phyloP scores from a whole-genome alignment of 2,888 invertebrate species.

The Theodoxus fluviatilis region DNA sequence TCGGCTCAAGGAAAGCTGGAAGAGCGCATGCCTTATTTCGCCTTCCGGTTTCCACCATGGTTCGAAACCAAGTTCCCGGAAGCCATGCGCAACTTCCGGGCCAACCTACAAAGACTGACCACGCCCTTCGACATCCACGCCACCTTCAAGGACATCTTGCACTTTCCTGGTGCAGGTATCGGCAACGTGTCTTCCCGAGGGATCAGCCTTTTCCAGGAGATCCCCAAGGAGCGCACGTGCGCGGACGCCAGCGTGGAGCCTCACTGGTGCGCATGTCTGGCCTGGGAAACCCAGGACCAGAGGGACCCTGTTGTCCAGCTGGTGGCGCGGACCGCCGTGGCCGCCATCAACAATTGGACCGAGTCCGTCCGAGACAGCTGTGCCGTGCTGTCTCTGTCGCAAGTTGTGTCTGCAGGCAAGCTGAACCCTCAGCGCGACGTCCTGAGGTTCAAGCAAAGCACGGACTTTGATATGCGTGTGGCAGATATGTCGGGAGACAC shows the following conservation, averaged over 20 bases:
- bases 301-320: constrained; percentile 68
- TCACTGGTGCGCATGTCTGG: constrained; percentile 94
- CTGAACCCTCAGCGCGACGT: constrained; percentile 59
- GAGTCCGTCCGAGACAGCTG: constrained; percentile 62
- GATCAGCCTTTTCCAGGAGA: constrained; percentile 57
- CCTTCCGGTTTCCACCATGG: constrained; percentile 78
- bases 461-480: constrained; percentile 81
- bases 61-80: constrained; percentile 73
- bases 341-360: constrained; percentile 72
- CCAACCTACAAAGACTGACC: constrained; percentile 76
- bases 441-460: constrained; percentile 77
- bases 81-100: constrained; percentile 70
- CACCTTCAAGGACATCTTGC: constrained; percentile 77
- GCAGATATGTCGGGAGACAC: constrained; percentile 78
- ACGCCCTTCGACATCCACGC: constrained; percentile 90
- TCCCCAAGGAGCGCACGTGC: constrained; percentile 79
- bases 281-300: constrained; percentile 76
- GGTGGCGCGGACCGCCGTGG: constrained; percentile 68
- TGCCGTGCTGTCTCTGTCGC: constrained; percentile 65
- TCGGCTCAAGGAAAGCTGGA: constrained; percentile 91
- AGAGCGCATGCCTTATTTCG: constrained; percentile 87
- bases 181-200: constrained; percentile 44
- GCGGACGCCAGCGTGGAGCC: constrained; percentile 88
- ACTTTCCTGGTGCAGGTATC: constrained; percentile 61
- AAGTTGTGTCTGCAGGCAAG: constrained; percentile 23